Evolutionary conservation across 2,797 vertebrate species (phyloP), one percentile per base, ranked within the genome.

Genomic region (Luscinia megarhynchos): DNA sequence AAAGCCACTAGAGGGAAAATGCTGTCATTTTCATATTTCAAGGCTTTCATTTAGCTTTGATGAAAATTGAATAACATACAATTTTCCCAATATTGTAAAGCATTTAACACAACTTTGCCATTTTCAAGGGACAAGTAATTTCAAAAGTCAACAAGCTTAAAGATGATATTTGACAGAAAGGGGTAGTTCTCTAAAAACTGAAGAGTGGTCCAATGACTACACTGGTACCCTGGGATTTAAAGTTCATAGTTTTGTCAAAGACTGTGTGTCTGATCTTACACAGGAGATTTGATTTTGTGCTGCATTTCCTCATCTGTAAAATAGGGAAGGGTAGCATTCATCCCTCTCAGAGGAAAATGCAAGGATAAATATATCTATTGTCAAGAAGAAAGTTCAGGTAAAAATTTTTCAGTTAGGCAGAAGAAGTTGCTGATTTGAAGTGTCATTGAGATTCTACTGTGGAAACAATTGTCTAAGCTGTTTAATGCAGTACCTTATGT

Each of bases 21-120:
- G 55, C 81, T 94, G 84, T 93, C 90, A 89, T 95, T 94, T 96
- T 93, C 75, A 48, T 93, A 90, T 87, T 87, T 92, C 81, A 90
- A 29, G 51, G 55, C 20, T 91, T 93, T 93, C 84, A 70, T 87
- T 93, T 95, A 51, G 41, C 17, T 75, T 54, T 93, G 54, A 89
- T 58, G 55, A 85, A 92, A 80, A 92, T 50, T 87, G 61, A 89
- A 46, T 85, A 93, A 51, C 64, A 75, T 64, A 57, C 41, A 77
- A 83, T 92, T 91, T 92, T 78, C 57, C 50, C 84, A 91, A 40
- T 83, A 81, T 92, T 87, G 27, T 54, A 91, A 89, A 54, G 32
- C 34, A 59, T 78, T 93, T 93, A 94, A 89, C 24, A 68, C 7
- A 54, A 54, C 36, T 91, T 70, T 90, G 78, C 85, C 78, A 75